Percentiles rank a stretch among this genome's conserved stretches.
Evolutionary conservation across 2,888 invertebrate species (phyloP).

Genomic region (Pecten maximus): DNA sequence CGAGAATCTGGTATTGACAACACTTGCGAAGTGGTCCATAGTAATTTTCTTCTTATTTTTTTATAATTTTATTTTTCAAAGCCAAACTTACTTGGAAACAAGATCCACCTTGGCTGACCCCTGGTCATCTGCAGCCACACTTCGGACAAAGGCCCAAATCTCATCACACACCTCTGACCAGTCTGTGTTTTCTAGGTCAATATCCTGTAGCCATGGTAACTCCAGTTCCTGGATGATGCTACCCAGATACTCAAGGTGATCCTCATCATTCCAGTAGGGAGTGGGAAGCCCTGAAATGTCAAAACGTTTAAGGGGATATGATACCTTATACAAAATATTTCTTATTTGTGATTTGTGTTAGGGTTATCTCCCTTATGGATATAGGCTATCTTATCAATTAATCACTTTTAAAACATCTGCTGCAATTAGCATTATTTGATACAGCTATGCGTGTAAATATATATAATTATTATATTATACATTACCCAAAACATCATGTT

Average conservation of each 20-base stretch:
- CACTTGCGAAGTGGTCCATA: too few species aligned
- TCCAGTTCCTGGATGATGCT: slow-evolving; percentile 63
- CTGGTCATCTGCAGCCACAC: slow-evolving; percentile 58
- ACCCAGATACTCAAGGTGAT: slow-evolving; percentile 67
- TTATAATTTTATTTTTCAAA: background rate
- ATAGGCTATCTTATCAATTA: too few species aligned
- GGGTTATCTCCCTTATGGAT: background rate
- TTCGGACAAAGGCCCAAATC: slow-evolving; percentile 68
- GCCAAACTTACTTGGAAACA: slow-evolving; percentile 65
- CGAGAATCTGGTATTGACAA: too few species aligned
- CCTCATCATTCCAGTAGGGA: slow-evolving; percentile 72
- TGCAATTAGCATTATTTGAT: too few species aligned
- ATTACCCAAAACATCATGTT: too few species aligned
- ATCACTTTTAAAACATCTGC: too few species aligned
- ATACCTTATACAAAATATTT: background rate
- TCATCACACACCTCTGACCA: slow-evolving; percentile 72
- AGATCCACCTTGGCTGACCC: slow-evolving; percentile 63
- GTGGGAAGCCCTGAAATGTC: slow-evolving; percentile 63
- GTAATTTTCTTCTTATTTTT: too few species aligned
- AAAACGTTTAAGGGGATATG: background rate
- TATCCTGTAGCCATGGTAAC: slow-evolving; percentile 69
- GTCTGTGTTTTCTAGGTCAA: slow-evolving; percentile 58
- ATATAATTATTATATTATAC: too few species aligned
- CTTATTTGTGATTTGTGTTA: too few species aligned
- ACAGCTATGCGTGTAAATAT: too few species aligned